These are phyloP conservation scores for Lates japonicus DNA, from an alignment of 2,797 vertebrate genomes.

Conservation along the genomic window DNA sequence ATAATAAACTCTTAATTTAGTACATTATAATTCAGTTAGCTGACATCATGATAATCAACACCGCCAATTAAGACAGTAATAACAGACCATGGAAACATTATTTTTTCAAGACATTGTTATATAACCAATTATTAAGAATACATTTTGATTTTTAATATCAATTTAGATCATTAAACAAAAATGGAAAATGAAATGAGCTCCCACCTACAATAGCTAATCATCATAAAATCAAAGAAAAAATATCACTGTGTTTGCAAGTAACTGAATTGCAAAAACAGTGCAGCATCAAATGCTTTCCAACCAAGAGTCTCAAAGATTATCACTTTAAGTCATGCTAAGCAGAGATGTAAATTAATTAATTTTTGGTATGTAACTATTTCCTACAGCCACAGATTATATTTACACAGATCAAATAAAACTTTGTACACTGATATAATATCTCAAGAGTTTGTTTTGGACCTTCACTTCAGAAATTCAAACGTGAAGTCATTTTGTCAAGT, in stretches of 20 bases:
- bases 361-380: background rate
- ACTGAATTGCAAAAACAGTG: background rate
- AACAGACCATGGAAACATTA: background rate
- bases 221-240: background rate
- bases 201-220: background rate
- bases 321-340: background rate
- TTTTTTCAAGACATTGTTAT: background rate
- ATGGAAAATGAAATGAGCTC: background rate
- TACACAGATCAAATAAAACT: background rate
- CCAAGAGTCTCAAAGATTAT: conserved; percentile 4
- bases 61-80: background rate
- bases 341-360: background rate
- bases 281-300: background rate
- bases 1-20: conserved; percentile 5
- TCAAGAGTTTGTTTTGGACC: background rate
- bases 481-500: background rate
- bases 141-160: background rate
- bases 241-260: too few species aligned
- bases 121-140: background rate
- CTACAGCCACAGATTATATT: background rate
- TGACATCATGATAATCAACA: background rate
- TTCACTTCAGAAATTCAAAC: background rate
- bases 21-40: background rate
- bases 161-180: background rate
- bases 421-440: background rate